phyloP scores from a whole-genome alignment of 1,140 invertebrate species.

The Atta texana region DNA sequence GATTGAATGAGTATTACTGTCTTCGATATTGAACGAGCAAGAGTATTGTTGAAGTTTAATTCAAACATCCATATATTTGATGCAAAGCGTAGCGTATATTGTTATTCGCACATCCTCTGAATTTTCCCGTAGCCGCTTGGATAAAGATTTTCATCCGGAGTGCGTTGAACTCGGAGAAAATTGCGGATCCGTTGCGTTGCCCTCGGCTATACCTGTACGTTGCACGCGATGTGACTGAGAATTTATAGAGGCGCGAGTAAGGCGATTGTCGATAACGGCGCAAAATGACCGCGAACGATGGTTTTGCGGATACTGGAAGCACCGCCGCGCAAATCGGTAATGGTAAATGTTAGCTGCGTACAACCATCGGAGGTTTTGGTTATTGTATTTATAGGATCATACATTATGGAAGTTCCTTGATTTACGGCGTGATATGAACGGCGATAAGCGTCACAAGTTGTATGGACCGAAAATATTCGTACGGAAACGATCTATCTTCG shows the following conservation, averaged over 20 bases:
- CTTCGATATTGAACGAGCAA: neutral
- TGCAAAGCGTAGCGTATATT: neutral
- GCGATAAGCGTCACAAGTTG: conserved; percentile 33
- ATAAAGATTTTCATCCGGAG: conserved; percentile 24
- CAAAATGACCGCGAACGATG: conserved; percentile 53
- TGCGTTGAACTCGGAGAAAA: conserved; percentile 36
- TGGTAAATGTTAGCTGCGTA: conserved; percentile 32
- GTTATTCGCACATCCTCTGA: conserved; percentile 14
- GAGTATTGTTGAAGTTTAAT: neutral
- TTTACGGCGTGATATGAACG: conserved; percentile 39
- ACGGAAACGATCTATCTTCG: conserved; percentile 41
- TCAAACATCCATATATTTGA: neutral
- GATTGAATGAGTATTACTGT: neutral
- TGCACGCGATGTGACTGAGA: conserved; percentile 40
- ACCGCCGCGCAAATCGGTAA: conserved; percentile 26
- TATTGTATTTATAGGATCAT: conserved; percentile 50
- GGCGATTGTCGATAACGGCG: conserved; percentile 52
- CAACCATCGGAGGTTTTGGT: neutral
- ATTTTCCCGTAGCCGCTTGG: conserved; percentile 17
- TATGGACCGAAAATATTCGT: conserved; percentile 43
- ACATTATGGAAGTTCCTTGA: conserved; percentile 42
- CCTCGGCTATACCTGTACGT: neutral
- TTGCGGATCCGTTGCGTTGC: conserved; percentile 46
- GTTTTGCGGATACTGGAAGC: conserved; percentile 39
- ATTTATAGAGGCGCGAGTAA: conserved; percentile 55